A percentile compares a stretch with the other conserved stretches of the same genome.
These are phyloP conservation scores for Archips xylosteana DNA, from an alignment of 2,888 invertebrate genomes.

Conservation along the genomic window DNA sequence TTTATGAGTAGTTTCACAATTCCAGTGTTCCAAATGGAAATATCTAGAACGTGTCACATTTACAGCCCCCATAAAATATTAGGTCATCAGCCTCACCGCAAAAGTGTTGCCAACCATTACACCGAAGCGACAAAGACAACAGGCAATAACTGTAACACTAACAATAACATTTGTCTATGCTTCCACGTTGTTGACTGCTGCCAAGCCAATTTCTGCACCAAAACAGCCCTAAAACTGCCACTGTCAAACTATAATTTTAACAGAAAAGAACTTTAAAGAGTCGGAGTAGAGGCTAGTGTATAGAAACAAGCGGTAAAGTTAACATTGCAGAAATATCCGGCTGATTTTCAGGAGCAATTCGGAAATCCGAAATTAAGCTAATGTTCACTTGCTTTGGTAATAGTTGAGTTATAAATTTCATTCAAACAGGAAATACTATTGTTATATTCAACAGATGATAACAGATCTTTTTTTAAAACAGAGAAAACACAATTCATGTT, in stretches of 20 bases:
- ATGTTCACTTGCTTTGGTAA: conserved; percentile 29
- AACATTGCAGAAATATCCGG: conserved; percentile 34
- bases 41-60: conserved; percentile 44
- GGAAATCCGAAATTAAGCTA: conserved; percentile 48
- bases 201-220: conserved; percentile 61
- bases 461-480: neutral
- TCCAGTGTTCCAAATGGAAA: conserved; percentile 33
- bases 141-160: conserved; percentile 76
- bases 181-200: conserved; percentile 61
- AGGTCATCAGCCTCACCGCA: conserved; percentile 51
- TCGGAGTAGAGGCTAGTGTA: conserved; percentile 4
- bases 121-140: conserved; percentile 62
- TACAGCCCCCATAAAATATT: conserved; percentile 54
- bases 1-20: conserved; percentile 4
- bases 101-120: conserved; percentile 72
- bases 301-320: neutral
- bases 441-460: neutral
- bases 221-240: conserved; percentile 23
- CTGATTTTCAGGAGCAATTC: conserved; percentile 49
- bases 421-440: neutral
- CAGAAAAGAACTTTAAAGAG: conserved; percentile 4
- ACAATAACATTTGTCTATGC: conserved; percentile 73
- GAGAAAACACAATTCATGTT: neutral
- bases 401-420: conserved; percentile 17
- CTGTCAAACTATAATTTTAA: neutral